These are phyloP conservation scores for Pocota personata DNA, from an alignment of 2,888 invertebrate genomes.

Conservation along the genomic window DNA sequence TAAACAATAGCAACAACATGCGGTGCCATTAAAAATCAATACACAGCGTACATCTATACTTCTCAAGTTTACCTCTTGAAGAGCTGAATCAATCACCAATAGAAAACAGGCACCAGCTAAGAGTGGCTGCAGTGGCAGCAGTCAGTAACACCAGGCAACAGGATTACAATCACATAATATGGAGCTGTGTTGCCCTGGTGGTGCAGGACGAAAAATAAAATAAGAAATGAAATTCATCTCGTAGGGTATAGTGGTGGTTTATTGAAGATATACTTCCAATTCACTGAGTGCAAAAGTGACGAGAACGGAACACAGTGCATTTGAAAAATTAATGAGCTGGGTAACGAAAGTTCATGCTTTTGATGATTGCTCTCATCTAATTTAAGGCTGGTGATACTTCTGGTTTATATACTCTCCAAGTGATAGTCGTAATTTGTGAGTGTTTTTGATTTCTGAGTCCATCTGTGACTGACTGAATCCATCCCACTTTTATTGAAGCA, in stretches of 20 bases:
- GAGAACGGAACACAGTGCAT: not conserved
- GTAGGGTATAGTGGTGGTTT: not conserved
- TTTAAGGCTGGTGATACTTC: not conserved
- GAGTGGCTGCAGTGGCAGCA: not conserved
- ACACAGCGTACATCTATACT: slow-evolving; percentile 6
- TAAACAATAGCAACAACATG: slow-evolving; percentile 9
- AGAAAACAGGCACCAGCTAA: not conserved
- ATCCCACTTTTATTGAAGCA: too few species aligned
- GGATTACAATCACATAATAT: not conserved
- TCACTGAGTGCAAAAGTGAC: not conserved
- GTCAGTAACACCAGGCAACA: slow-evolving; percentile 11
- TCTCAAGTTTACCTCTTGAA: slow-evolving; percentile 28
- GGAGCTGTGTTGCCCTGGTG: not conserved
- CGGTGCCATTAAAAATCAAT: slow-evolving; percentile 53
- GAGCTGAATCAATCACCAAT: slow-evolving; percentile 30
- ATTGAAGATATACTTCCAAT: slow-evolving; percentile 8
- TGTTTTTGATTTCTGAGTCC: too few species aligned
- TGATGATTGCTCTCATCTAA: not conserved
- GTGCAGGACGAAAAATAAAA: not conserved
- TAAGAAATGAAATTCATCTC: slow-evolving; percentile 16
- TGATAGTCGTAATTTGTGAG: too few species aligned
- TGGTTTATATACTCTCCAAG: too few species aligned
- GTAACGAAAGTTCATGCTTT: not conserved
- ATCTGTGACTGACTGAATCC: too few species aligned
- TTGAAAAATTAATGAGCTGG: slow-evolving; percentile 35